Evolutionary conservation across 2,113 vertebrate genomes (phyloP).

Genomic region (Atlantisia rogersi): DNA sequence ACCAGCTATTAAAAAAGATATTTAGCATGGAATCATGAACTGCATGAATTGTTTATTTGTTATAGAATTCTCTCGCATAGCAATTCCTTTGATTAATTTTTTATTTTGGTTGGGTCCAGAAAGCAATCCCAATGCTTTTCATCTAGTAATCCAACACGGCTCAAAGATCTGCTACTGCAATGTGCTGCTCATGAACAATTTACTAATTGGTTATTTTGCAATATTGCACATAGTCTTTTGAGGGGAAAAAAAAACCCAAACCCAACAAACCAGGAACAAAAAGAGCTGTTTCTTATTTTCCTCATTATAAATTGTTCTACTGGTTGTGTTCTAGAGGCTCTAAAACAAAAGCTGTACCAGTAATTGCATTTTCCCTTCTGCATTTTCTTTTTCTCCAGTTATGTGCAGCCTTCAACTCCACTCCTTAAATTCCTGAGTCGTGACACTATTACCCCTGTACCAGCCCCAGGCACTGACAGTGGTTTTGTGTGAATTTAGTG

Average conservation of each 20-base stretch:
- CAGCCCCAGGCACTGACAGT: background rate
- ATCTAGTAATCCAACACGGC: background rate
- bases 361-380: background rate
- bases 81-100: constrained; percentile 8
- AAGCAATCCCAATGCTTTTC: background rate
- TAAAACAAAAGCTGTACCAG: background rate
- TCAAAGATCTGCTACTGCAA: background rate
- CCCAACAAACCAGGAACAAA: too few species aligned
- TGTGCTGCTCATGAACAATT: background rate
- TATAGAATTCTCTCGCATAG: background rate
- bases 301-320: background rate
- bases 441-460: background rate
- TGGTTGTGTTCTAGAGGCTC: background rate
- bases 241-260: background rate
- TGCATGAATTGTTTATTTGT: background rate
- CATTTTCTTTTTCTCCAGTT: background rate
- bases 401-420: background rate
- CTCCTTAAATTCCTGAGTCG: background rate
- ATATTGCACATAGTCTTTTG: background rate
- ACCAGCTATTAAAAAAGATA: background rate
- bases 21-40: background rate
- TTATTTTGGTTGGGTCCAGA: background rate
- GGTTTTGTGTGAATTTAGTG: background rate
- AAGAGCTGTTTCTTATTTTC: background rate
- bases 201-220: background rate